phyloP scores from a whole-genome alignment of 2,888 invertebrate genomes.

The Stenurella melanura region DNA sequence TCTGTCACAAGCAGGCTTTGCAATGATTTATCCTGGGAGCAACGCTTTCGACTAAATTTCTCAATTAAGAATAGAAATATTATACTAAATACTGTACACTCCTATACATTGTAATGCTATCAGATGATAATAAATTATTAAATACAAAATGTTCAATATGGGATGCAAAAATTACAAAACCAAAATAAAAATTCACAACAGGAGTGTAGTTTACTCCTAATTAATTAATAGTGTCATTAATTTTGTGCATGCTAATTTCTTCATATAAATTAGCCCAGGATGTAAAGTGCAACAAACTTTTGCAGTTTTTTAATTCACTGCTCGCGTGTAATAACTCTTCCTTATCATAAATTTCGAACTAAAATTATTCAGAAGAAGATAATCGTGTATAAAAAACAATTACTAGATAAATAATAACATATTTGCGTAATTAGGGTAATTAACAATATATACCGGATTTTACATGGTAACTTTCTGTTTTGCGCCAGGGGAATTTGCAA shows the following conservation, averaged over 20 bases:
- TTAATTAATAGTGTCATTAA: not conserved
- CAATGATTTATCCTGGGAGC: no score
- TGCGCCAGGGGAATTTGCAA: conserved; percentile 26
- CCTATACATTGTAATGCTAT: no score
- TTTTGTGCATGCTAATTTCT: not conserved
- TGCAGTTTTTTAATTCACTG: not conserved
- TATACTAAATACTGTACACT: no score
- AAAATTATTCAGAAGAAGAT: conserved; percentile 21
- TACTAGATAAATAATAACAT: conserved; percentile 23
- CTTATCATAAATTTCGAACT: conserved; percentile 20
- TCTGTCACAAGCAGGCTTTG: no score
- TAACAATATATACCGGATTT: conserved; percentile 14
- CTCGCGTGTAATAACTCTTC: conserved; percentile 26
- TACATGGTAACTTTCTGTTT: not conserved
- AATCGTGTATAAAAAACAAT: conserved; percentile 28
- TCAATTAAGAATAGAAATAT: no score
- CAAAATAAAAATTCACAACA: no score
- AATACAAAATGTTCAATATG: no score
- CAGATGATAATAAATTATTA: no score
- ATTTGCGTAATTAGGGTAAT: conserved; percentile 21
- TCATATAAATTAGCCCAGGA: not conserved
- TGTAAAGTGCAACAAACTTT: conserved; percentile 18
- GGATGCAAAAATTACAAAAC: no score
- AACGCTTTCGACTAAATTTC: no score
- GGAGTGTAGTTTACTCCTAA: no score